Conservation (phyloP, 2,888 invertebrate genomes). For the Hydrotaea diabolus region DNA sequence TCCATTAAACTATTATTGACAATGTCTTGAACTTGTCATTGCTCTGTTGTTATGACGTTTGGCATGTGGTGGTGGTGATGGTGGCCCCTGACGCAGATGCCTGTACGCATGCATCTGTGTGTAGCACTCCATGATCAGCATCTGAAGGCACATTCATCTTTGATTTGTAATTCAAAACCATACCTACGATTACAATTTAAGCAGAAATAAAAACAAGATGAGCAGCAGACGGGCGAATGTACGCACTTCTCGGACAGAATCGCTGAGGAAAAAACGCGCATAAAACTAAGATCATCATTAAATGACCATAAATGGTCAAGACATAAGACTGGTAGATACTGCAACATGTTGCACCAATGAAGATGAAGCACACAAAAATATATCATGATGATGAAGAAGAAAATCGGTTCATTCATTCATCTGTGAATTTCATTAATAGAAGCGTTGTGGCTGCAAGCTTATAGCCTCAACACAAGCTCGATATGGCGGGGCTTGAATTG, state of each 20-base stretch:
- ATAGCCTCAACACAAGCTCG: too few relatives aligned
- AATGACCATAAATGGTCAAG: slow-evolving; percentile 63
- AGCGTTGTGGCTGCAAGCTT: background rate
- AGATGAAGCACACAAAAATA: background rate
- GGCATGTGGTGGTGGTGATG: too few relatives aligned
- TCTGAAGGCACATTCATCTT: slow-evolving; percentile 42
- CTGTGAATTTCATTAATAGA: slow-evolving; percentile 64
- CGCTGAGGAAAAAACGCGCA: slow-evolving; percentile 25
- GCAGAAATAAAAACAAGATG: slow-evolving; percentile 12
- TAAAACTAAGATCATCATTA: slow-evolving; percentile 25
- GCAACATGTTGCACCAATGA: slow-evolving; percentile 23
- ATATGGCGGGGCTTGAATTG: background rate
- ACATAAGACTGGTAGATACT: slow-evolving; percentile 24
- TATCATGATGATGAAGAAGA: background rate
- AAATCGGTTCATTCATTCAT: slow-evolving; percentile 56
- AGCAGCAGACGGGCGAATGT: background rate
- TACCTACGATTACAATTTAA: slow-evolving; percentile 27
- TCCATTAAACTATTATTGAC: slow-evolving; percentile 67
- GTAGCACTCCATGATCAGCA: slow-evolving; percentile 13
- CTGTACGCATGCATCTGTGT: background rate
- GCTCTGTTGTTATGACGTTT: slow-evolving; percentile 63
- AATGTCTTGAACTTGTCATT: slow-evolving; percentile 66
- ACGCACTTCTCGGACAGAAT: too few relatives aligned
- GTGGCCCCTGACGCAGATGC: background rate
- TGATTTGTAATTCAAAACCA: slow-evolving; percentile 66